phyloP scores from a whole-genome alignment of 2,797 vertebrate genomes.

The Coracias cyanogaster region DNA sequence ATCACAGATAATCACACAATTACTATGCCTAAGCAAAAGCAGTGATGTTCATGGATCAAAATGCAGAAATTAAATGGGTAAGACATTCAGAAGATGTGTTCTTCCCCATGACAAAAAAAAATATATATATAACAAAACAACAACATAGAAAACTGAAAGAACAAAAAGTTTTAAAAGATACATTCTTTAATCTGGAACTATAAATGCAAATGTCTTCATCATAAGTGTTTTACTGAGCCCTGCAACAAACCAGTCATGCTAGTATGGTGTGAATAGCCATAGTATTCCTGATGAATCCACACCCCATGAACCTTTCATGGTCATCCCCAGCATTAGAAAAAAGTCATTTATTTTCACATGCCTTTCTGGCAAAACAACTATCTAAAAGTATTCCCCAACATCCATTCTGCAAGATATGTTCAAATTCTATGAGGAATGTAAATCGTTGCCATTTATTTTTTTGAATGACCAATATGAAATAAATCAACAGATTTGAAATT shows the following conservation, averaged over 20 bases:
- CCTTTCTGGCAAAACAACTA: neutral
- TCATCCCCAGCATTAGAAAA: neutral
- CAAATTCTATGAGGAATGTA: neutral
- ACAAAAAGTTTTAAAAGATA: neutral
- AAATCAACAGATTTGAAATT: neutral
- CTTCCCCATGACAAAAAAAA: neutral
- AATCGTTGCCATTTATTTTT: neutral
- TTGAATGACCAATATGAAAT: neutral
- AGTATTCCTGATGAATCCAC: neutral
- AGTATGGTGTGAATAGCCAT: neutral
- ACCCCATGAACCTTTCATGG: neutral
- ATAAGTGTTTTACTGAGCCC: neutral
- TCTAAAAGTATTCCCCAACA: neutral
- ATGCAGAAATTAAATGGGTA: neutral
- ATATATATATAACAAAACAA: accelerated
- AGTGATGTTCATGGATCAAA: neutral
- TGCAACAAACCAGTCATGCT: neutral
- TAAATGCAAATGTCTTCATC: neutral
- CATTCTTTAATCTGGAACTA: neutral
- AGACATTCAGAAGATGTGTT: neutral
- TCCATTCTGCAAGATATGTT: neutral
- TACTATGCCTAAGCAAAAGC: neutral
- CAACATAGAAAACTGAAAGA: neutral
- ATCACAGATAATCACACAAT: neutral
- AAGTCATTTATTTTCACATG: neutral